phyloP scores from a whole-genome alignment of 2,113 vertebrate species.

The Nannobrachium achirus region DNA sequence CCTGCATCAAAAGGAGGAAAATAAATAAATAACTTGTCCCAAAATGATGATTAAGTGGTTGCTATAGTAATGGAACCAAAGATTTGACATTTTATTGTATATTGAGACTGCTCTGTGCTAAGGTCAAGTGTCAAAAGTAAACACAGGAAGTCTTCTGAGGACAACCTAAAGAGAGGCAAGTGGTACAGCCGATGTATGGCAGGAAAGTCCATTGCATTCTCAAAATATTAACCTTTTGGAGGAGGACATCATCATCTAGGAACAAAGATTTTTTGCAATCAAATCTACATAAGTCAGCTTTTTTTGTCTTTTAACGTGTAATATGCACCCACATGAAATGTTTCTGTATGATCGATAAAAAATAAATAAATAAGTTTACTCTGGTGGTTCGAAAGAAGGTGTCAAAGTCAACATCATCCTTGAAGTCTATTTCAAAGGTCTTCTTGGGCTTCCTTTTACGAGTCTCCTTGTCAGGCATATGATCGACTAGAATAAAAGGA shows the following conservation, averaged over 20 bases:
- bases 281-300: not conserved
- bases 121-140: not conserved
- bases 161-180: too few species aligned
- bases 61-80: conserved; percentile 5
- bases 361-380: conserved; percentile 69
- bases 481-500: conserved; percentile 71
- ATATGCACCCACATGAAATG: not conserved
- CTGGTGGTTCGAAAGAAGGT: conserved; percentile 83
- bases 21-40: conserved; percentile 12
- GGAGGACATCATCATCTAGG: too few species aligned
- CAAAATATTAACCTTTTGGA: too few species aligned
- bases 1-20: too few species aligned
- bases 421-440: conserved; percentile 86
- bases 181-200: too few species aligned
- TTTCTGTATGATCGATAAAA: not conserved
- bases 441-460: conserved; percentile 82
- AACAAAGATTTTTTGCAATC: too few species aligned
- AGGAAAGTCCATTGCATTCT: too few species aligned
- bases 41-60: conserved; percentile 17
- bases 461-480: conserved; percentile 78
- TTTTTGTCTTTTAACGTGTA: not conserved
- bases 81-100: conserved; percentile 5
- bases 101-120: conserved; percentile 1
- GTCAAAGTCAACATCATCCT: conserved; percentile 85
- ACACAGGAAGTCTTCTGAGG: too few species aligned